These are phyloP conservation scores for Ariolimax columbianus DNA, from an alignment of 2,888 invertebrate genomes.

Conservation along the genomic window DNA sequence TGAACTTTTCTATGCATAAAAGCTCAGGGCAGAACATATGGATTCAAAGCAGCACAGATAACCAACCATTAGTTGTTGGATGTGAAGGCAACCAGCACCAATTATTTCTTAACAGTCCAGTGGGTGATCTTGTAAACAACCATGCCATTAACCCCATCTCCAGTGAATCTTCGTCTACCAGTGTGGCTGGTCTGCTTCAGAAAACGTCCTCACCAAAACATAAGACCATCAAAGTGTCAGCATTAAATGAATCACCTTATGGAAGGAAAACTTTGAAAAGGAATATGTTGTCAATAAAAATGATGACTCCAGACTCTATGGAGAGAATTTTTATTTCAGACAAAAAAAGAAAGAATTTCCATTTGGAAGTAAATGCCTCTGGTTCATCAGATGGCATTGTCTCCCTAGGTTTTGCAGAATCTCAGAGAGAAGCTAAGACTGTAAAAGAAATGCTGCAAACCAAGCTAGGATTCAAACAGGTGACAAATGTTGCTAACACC, in stretches of 20 bases:
- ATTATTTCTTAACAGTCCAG: not conserved
- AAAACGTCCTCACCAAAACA: not conserved
- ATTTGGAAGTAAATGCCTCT: not conserved
- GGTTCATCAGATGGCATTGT: not conserved
- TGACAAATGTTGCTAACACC: not conserved
- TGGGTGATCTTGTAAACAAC: not conserved
- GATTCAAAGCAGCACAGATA: slow-evolving; percentile 8
- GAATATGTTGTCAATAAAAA: not conserved
- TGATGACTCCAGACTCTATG: slow-evolving; percentile 13
- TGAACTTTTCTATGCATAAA: not conserved
- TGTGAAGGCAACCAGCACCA: not conserved
- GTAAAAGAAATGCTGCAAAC: not conserved
- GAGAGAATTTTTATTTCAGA: not conserved
- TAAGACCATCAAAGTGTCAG: not conserved
- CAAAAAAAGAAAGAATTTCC: not conserved
- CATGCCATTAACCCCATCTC: not conserved
- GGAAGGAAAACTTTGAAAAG: not conserved
- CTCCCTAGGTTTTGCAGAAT: not conserved
- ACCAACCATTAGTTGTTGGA: slow-evolving; percentile 8
- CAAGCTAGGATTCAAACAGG: not conserved
- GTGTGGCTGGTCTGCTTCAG: not conserved
- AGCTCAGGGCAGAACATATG: slow-evolving; percentile 12
- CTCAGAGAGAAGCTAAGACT: not conserved
- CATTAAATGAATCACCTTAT: not conserved
- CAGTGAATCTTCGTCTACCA: not conserved